Evolutionary conservation across 2,797 vertebrate genomes (phyloP).

Genomic region (Megaceryle alcyon): DNA sequence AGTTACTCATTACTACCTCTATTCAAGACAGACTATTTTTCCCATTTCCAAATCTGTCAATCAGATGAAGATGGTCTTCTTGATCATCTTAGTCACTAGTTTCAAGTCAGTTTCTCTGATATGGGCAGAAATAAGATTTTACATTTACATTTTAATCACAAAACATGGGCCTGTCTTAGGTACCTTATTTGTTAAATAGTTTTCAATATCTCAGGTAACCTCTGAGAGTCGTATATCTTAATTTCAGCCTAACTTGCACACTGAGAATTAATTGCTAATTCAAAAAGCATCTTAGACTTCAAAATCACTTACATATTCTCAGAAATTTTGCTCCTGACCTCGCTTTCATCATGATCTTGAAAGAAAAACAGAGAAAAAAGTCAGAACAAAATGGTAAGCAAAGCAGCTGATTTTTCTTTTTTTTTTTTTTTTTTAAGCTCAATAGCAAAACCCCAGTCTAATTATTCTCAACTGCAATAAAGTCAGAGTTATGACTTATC

Average conservation of each 20-base stretch:
- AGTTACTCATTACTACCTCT: not conserved
- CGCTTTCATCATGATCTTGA: not conserved
- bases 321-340: not conserved
- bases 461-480: not conserved
- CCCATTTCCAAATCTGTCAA: not conserved
- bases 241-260: not conserved
- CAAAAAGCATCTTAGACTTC: not conserved
- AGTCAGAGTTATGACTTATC: not conserved
- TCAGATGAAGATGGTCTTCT: not conserved
- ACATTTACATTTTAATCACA: not conserved
- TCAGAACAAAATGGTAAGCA: not conserved
- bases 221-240: not conserved
- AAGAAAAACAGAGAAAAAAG: constrained; percentile 10
- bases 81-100: not conserved
- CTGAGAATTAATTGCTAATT: not conserved
- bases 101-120: not conserved
- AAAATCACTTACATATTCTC: not conserved
- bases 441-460: not conserved
- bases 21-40: not conserved
- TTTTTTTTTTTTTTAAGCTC: not conserved
- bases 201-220: not conserved
- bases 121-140: not conserved
- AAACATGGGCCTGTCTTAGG: not conserved
- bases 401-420: not conserved
- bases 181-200: not conserved